phyloP scores from a whole-genome alignment of 2,888 invertebrate genomes.

The Sesamia inferens region DNA sequence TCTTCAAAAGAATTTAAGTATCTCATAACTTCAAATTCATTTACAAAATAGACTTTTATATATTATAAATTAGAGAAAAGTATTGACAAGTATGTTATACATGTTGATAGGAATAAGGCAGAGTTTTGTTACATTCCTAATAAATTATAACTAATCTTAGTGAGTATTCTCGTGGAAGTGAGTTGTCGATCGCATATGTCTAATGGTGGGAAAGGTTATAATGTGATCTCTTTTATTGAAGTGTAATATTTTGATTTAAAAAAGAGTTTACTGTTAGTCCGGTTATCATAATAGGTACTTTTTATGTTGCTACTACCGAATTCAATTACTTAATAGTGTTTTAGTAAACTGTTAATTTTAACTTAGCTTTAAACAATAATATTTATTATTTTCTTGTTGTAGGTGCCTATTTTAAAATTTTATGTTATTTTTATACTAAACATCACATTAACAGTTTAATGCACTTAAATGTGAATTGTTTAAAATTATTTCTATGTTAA shows the following conservation, averaged over 20 bases:
- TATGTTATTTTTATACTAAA: constrained; percentile 67
- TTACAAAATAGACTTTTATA: constrained; percentile 8
- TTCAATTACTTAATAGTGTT: constrained; percentile 70
- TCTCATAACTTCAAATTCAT: constrained; percentile 27
- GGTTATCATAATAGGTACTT: constrained; percentile 25
- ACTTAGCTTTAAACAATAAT: constrained; percentile 49
- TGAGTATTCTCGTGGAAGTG: not conserved
- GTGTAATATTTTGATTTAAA: not conserved
- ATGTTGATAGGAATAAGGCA: constrained; percentile 34
- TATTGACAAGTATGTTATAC: constrained; percentile 11
- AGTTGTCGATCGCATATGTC: constrained; percentile 13
- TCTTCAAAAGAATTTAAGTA: too few relatives aligned
- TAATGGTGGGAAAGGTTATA: constrained; percentile 11
- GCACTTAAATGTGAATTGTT: constrained; percentile 75
- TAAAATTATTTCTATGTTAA: constrained; percentile 63
- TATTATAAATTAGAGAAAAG: constrained; percentile 8
- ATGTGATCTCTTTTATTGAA: constrained; percentile 20
- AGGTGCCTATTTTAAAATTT: constrained; percentile 77
- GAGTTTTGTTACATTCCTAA: constrained; percentile 44
- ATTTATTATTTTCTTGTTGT: constrained; percentile 63
- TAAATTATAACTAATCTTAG: constrained; percentile 11
- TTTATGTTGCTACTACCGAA: constrained; percentile 37
- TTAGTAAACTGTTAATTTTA: constrained; percentile 72
- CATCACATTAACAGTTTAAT: constrained; percentile 74
- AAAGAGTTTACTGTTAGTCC: not conserved